Conservation (phyloP, 2,797 vertebrate genomes). For the Macroramphosus scolopax region DNA sequence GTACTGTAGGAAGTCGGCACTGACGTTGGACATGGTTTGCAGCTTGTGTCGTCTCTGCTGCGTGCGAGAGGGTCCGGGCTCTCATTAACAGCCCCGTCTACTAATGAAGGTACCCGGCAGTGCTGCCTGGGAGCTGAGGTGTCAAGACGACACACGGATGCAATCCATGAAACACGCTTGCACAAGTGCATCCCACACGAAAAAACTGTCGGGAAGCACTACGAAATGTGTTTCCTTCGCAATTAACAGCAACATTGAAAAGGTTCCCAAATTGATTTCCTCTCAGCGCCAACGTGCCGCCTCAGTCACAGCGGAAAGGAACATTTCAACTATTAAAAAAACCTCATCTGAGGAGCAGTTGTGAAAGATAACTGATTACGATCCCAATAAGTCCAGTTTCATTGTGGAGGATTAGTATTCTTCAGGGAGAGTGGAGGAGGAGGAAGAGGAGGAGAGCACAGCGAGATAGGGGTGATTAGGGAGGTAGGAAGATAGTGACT, state of each 20-base stretch:
- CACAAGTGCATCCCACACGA: conserved; percentile 29
- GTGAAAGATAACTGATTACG: conserved; percentile 9
- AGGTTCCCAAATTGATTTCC: conserved; percentile 50
- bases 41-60: conserved; percentile 20
- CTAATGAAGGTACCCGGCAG: conserved; percentile 53
- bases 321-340: conserved; percentile 16
- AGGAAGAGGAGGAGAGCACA: conserved; percentile 11
- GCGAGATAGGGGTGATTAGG: conserved; percentile 21
- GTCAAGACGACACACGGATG: conserved; percentile 32
- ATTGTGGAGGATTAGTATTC: conserved; percentile 4
- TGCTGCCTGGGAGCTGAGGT: conserved; percentile 10
- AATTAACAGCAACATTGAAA: conserved; percentile 52
- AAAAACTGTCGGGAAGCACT: conserved; percentile 6
- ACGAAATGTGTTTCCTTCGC: conserved; percentile 11
- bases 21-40: conserved; percentile 20
- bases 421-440: conserved; percentile 4
- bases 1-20: conserved; percentile 7
- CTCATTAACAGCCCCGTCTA: conserved; percentile 44
- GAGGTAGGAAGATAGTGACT: conserved; percentile 24
- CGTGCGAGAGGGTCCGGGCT: conserved; percentile 7
- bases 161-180: conserved; percentile 19
- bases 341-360: conserved; percentile 15
- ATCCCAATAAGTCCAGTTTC: conserved; percentile 3
- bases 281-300: conserved; percentile 7
- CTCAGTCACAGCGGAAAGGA: conserved; percentile 27